These are phyloP conservation scores for Tor tambroides DNA, from an alignment of 2,113 vertebrate species.

Conservation along the genomic window DNA sequence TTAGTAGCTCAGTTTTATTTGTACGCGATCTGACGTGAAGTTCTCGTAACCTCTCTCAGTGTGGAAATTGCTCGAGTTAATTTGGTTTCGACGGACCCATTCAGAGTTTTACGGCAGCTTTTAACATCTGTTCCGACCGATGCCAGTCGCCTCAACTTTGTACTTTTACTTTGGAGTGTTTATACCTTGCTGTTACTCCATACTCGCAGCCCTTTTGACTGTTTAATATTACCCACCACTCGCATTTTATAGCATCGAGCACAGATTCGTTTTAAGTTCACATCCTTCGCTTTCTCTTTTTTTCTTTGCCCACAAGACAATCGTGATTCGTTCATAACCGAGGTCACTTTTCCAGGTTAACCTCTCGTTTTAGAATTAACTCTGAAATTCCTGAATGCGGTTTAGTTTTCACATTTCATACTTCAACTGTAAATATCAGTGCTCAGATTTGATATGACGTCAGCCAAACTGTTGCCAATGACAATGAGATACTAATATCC, in stretches of 20 bases:
- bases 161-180: constrained; percentile 48
- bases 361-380: neutral
- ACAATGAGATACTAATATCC: constrained; percentile 1
- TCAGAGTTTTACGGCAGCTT: constrained; percentile 38
- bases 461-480: constrained; percentile 15
- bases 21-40: neutral
- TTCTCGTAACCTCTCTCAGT: constrained; percentile 28
- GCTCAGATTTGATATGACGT: neutral
- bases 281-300: neutral
- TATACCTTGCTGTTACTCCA: constrained; percentile 43
- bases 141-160: constrained; percentile 38
- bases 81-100: constrained; percentile 14
- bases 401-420: constrained; percentile 9
- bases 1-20: constrained; percentile 28
- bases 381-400: neutral
- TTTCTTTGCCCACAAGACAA: constrained; percentile 26
- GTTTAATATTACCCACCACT: constrained; percentile 21
- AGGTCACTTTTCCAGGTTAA: constrained; percentile 22
- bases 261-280: constrained; percentile 17
- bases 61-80: constrained; percentile 9
- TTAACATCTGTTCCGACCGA: constrained; percentile 35
- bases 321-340: neutral
- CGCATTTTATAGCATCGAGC: neutral
- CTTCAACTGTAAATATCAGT: constrained; percentile 21
- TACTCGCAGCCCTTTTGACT: constrained; percentile 13